A percentile compares a stretch with the other conserved stretches of the same genome.
Conservation (phyloP, 2,113 vertebrate genomes). For the Panthera leo region DNA sequence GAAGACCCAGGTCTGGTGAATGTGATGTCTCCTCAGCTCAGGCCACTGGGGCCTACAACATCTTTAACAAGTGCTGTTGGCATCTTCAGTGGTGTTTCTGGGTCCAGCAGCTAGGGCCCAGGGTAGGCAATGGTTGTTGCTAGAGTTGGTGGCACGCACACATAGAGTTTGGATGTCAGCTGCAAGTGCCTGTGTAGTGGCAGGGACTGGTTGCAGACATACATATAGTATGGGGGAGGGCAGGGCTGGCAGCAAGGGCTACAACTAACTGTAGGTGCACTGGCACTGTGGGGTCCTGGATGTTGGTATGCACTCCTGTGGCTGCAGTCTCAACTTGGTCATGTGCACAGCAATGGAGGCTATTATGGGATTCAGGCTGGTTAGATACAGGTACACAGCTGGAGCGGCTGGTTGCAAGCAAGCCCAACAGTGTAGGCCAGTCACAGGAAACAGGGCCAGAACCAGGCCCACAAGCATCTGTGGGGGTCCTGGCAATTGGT, state of each 20-base stretch:
- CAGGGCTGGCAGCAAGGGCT: not conserved
- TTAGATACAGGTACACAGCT: not conserved
- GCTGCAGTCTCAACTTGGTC: not conserved
- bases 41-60: not conserved
- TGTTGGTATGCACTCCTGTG: not conserved
- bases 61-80: not conserved
- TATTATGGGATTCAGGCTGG: not conserved
- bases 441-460: not conserved
- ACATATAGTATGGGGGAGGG: not conserved
- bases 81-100: not conserved
- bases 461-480: not conserved
- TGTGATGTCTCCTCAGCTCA: not conserved
- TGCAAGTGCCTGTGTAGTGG: not conserved
- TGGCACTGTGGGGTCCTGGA: not conserved
- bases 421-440: not conserved
- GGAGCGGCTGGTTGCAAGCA: not conserved
- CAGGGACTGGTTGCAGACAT: not conserved
- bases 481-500: not conserved
- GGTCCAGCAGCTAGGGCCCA: not conserved
- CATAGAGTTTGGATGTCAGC: no score
- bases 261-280: not conserved
- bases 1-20: not conserved
- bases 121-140: not conserved
- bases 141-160: not conserved
- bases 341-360: not conserved